These are phyloP conservation scores for Epinotia demarniana DNA, from an alignment of 2,888 invertebrate genomes.

Conservation along the genomic window DNA sequence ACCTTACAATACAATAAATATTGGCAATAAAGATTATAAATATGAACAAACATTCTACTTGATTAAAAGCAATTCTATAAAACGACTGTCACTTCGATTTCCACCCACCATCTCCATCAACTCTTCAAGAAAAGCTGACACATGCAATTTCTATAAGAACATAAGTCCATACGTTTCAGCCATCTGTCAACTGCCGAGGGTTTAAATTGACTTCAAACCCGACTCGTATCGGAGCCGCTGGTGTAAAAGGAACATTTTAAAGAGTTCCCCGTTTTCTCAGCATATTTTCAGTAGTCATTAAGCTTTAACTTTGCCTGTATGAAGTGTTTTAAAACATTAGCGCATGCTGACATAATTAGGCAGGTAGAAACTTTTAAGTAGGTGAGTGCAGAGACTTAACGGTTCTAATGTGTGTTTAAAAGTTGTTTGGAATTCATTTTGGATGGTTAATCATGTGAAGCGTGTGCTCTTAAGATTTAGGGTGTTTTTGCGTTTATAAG, in stretches of 20 bases:
- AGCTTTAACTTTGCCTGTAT: conserved; percentile 64
- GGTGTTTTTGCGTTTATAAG: conserved; percentile 6
- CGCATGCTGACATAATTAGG: conserved; percentile 69
- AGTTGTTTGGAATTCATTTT: conserved; percentile 50
- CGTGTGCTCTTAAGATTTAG: conserved; percentile 40
- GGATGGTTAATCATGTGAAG: conserved; percentile 45
- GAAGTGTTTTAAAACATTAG: conserved; percentile 77
- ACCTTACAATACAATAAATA: too few relatives aligned
- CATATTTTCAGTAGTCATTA: conserved; percentile 63
- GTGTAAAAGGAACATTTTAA: conserved; percentile 18
- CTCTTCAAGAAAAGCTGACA: conserved; percentile 38
- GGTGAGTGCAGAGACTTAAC: conserved; percentile 57
- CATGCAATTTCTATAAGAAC: conserved; percentile 56
- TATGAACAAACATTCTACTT: neutral
- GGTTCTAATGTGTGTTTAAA: conserved; percentile 55
- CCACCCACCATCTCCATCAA: conserved; percentile 21
- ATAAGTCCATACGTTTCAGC: conserved; percentile 54
- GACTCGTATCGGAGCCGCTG: conserved; percentile 14
- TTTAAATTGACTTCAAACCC: neutral
- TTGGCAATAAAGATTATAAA: neutral
- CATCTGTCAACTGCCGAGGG: conserved; percentile 46
- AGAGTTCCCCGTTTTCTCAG: conserved; percentile 61
- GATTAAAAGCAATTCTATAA: conserved; percentile 4
- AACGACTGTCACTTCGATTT: conserved; percentile 28
- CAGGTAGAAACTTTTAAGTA: conserved; percentile 63